Evolutionary conservation across 2,113 vertebrate genomes (phyloP).

Genomic region (Protobothrops mucrosquamatus): DNA sequence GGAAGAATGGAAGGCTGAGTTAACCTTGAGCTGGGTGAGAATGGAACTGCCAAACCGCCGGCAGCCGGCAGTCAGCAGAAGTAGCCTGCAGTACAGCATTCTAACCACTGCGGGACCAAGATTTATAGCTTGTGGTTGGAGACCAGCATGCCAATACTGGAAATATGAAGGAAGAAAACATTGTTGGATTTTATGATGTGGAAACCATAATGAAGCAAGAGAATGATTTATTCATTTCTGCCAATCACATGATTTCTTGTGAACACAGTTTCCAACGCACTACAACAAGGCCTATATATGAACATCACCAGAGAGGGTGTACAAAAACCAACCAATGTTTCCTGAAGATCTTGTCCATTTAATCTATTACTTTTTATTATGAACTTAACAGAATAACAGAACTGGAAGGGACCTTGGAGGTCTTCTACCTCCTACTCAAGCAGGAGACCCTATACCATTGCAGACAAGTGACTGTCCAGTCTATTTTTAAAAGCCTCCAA

Average conservation of each 20-base stretch:
- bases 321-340: not conserved
- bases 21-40: too few species aligned
- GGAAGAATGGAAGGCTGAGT: too few species aligned
- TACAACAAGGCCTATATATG: not conserved
- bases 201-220: not conserved
- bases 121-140: not conserved
- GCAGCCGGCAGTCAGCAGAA: too few species aligned
- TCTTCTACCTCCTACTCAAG: not conserved
- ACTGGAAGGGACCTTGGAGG: not conserved
- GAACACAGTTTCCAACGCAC: too few species aligned
- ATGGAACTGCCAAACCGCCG: too few species aligned
- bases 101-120: not conserved
- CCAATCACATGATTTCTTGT: not conserved
- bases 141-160: not conserved
- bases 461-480: not conserved
- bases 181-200: not conserved
- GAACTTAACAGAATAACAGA: not conserved
- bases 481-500: not conserved
- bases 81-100: too few species aligned
- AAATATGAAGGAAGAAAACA: not conserved
- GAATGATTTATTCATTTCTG: not conserved
- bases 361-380: not conserved
- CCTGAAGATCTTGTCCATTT: not conserved
- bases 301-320: not conserved
- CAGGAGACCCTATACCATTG: not conserved